phyloP scores from a whole-genome alignment of 2,888 invertebrate genomes.

The Catocala nupta region DNA sequence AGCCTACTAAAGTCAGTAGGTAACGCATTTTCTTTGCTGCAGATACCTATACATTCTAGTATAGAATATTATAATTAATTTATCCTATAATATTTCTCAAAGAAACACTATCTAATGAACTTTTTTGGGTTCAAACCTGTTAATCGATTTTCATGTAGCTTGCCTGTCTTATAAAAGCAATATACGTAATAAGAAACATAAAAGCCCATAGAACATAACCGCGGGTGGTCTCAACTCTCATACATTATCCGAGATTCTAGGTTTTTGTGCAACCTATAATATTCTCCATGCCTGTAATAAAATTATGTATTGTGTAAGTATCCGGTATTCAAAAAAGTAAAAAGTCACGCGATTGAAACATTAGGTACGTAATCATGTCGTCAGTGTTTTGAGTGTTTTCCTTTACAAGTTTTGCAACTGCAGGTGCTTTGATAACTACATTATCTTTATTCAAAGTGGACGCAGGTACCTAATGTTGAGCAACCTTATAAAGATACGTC shows the following conservation, averaged over 20 bases:
- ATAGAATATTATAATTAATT: too few species aligned
- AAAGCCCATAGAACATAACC: neutral
- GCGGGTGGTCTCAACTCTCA: constrained; percentile 13
- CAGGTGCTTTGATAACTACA: constrained; percentile 19
- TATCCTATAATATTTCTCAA: too few species aligned
- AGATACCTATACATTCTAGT: too few species aligned
- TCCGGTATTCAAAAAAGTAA: constrained; percentile 25
- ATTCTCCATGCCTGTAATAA: constrained; percentile 19
- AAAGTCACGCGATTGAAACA: constrained; percentile 45
- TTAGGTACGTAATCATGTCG: constrained; percentile 41
- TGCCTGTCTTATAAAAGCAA: neutral
- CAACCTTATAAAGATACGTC: constrained; percentile 1
- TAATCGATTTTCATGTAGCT: too few species aligned
- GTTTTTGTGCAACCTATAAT: constrained; percentile 6
- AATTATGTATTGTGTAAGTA: constrained; percentile 19
- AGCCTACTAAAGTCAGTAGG: too few species aligned
- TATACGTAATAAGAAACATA: neutral
- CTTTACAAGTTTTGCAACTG: constrained; percentile 38
- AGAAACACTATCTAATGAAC: too few species aligned
- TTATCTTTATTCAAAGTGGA: constrained; percentile 10
- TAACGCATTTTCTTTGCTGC: too few species aligned
- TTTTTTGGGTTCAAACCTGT: too few species aligned
- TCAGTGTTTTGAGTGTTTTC: constrained; percentile 27
- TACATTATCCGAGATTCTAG: constrained; percentile 6
- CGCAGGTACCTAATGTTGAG: constrained; percentile 4